Base-by-base conservation (phyloP, 2,888 invertebrate genomes). In the Myopa tessellatipennis region DNA sequence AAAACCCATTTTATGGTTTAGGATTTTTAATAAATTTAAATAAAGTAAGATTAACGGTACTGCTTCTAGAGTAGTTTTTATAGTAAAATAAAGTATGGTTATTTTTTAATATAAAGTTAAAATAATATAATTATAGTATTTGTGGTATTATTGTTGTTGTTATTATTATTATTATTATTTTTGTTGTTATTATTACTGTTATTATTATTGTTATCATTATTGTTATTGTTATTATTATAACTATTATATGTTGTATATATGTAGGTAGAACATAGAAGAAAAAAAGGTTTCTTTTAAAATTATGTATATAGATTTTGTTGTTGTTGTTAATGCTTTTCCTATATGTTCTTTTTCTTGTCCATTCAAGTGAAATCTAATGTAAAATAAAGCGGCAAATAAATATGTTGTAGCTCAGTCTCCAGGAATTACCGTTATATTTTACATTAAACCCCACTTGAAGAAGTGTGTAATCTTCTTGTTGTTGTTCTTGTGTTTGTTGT, bases 351-450 rank as follows among this genome's bases (percentile, higher is more conserved):
- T 67, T 60, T 81, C 40, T 73, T 26, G 78, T 12, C 50, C 70
- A 26, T 72, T 61, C 40, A 67, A 58, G 73, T 68, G 67, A n/a
- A 67, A 82, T 83, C 77, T 40, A 72, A 76, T 78, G 77, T 77
- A 79, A 85, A 85, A 85, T 84, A 85, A 81, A 83, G 84, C 87
- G 87, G 85, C 84, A 87, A 88, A 86, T 86, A 87, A 87, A 87
- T 87, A 87, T 87, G 87, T 88, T 88, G 88, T 88, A 88, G 86
- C 87, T 88, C 88, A 88, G 88, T 88, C 88, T 88, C 88, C 88
- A 88, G 85, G 84, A 85, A 86, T 87, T 87, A 87, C 86, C 87
- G 88, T 82, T 80, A 82, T 79, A 82, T 79, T 76, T 83, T 82
- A 80, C 78, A 79, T 55, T 63, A 71, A 67, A 70, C 50, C 8